Evolutionary conservation across 2,113 vertebrate species (phyloP).

Genomic region (Rostratula benghalensis): DNA sequence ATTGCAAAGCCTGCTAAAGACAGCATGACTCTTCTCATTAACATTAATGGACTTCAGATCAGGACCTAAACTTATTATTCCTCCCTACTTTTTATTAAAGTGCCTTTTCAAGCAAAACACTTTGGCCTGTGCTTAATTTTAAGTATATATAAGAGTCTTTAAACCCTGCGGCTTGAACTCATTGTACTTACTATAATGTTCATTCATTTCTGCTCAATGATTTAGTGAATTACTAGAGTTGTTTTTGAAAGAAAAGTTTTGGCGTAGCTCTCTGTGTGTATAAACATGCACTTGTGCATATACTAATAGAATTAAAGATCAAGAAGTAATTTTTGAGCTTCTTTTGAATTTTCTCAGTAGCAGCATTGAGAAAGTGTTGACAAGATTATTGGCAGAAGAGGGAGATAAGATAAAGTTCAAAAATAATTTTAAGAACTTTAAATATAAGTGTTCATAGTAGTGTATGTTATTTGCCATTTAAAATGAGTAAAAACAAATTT

Average conservation of each 20-base stretch:
- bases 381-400: background rate
- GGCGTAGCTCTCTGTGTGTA: background rate
- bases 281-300: background rate
- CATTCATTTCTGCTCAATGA: background rate
- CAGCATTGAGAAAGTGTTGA: background rate
- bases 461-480: background rate
- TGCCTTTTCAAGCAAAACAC: background rate
- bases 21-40: background rate
- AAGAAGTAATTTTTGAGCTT: background rate
- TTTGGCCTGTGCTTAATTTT: background rate
- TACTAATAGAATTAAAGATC: background rate
- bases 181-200: background rate
- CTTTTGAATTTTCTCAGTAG: background rate
- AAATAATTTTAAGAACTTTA: background rate
- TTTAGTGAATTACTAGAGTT: background rate
- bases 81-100: background rate
- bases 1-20: background rate
- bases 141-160: background rate
- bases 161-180: background rate
- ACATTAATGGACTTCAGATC: background rate
- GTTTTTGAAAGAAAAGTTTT: background rate
- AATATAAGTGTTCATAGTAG: background rate
- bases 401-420: background rate
- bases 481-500: slow-evolving; percentile 19
- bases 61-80: background rate